Conservation (phyloP, 2,113 vertebrate species). For the Nycticryphes semicollaris region DNA sequence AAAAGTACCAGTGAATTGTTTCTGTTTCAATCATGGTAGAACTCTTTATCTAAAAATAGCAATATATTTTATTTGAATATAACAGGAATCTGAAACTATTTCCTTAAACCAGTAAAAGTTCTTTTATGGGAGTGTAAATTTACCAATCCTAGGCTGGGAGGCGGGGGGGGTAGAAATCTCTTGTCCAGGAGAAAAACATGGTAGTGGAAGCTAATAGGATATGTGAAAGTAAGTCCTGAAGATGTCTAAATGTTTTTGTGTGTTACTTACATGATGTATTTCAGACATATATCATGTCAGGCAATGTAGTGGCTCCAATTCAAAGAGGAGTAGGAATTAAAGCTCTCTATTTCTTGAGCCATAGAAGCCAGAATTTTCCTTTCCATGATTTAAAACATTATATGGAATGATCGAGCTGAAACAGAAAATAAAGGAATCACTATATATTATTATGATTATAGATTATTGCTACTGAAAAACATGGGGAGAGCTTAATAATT, state of each 20-base stretch:
- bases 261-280: not conserved
- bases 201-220: not conserved
- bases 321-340: not conserved
- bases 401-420: not conserved
- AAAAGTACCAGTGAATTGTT: not conserved
- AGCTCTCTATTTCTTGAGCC: not conserved
- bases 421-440: not conserved
- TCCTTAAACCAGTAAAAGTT: not conserved
- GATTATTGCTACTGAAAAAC: not conserved
- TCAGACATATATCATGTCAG: not conserved
- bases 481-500: not conserved
- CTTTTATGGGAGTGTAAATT: not conserved
- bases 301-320: not conserved
- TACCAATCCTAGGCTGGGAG: rapidly evolving
- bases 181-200: not conserved
- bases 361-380: not conserved
- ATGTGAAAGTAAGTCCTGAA: not conserved
- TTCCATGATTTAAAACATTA: not conserved
- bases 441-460: not conserved
- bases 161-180: not conserved
- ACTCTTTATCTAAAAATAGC: not conserved
- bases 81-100: not conserved
- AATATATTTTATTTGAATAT: not conserved
- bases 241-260: not conserved
- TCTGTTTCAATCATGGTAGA: not conserved